Conservation (phyloP, 1,140 invertebrate genomes). For the Meteorus sp. region DNA sequence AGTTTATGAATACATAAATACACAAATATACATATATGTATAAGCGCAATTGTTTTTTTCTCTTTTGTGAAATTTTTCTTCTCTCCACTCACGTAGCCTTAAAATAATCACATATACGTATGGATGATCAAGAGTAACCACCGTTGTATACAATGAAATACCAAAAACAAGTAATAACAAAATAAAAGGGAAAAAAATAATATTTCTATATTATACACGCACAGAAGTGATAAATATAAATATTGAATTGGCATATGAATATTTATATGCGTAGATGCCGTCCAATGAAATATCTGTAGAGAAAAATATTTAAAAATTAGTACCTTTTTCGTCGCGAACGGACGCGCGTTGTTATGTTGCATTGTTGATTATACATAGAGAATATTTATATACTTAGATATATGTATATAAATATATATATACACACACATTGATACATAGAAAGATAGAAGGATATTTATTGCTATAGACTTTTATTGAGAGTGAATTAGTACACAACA, state of each 20-base stretch:
- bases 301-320: conserved; percentile 11
- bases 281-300: conserved; percentile 19
- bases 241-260: conserved; percentile 18
- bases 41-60: neutral
- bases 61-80: conserved; percentile 9
- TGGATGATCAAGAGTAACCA: neutral
- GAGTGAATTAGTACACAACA: too few species aligned
- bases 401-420: neutral
- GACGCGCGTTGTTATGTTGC: conserved; percentile 14
- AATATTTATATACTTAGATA: conserved; percentile 9
- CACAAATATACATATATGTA: conserved; percentile 16
- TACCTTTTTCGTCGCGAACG: conserved; percentile 12
- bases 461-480: too few species aligned
- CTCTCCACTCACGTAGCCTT: conserved; percentile 8
- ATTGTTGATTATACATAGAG: conserved; percentile 10
- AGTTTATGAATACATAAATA: too few species aligned
- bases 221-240: neutral
- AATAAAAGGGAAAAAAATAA: too few species aligned
- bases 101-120: neutral
- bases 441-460: neutral
- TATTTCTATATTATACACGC: conserved; percentile 6
- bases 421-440: neutral
- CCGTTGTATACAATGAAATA: neutral
- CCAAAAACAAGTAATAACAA: neutral
- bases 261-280: conserved; percentile 21